A percentile compares a stretch with the other conserved stretches of the same genome.
Evolutionary conservation across 92 coral and sea anemone genomes (phyloP).

Genomic region (Desmophyllum pertusum): DNA sequence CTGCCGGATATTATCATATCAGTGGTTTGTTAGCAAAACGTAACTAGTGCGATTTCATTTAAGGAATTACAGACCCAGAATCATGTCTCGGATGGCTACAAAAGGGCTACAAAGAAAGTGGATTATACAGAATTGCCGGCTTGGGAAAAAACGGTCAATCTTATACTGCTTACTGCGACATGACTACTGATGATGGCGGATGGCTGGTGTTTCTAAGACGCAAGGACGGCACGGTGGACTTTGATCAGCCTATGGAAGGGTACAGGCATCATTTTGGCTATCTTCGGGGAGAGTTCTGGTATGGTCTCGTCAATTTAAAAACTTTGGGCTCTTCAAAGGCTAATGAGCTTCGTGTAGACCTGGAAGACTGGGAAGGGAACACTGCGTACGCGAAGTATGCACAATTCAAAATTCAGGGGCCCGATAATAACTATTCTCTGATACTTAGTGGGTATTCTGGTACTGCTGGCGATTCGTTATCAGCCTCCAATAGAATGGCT

Average conservation of each 20-base stretch:
- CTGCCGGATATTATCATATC: no score
- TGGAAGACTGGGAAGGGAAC: slow-evolving; percentile 14
- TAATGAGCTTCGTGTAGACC: not conserved
- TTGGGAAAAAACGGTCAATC: no score
- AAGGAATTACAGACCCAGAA: not conserved
- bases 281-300: not conserved
- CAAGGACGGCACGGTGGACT: not conserved
- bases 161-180: not conserved
- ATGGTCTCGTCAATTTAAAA: not conserved
- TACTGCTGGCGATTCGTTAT: not conserved
- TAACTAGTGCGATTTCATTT: no score
- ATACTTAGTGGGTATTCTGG: not conserved
- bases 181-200: not conserved
- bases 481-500: not conserved
- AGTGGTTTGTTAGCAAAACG: no score
- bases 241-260: not conserved
- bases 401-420: not conserved
- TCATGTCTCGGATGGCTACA: slow-evolving; percentile 2
- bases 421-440: not conserved
- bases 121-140: no score
- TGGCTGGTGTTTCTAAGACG: slow-evolving; percentile 2
- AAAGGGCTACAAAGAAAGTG: no score
- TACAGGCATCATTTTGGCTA: not conserved
- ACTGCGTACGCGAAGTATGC: slow-evolving; percentile 1
- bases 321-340: not conserved